Conservation (phyloP, 1,140 invertebrate species). For the Solenopsis fugax region DNA sequence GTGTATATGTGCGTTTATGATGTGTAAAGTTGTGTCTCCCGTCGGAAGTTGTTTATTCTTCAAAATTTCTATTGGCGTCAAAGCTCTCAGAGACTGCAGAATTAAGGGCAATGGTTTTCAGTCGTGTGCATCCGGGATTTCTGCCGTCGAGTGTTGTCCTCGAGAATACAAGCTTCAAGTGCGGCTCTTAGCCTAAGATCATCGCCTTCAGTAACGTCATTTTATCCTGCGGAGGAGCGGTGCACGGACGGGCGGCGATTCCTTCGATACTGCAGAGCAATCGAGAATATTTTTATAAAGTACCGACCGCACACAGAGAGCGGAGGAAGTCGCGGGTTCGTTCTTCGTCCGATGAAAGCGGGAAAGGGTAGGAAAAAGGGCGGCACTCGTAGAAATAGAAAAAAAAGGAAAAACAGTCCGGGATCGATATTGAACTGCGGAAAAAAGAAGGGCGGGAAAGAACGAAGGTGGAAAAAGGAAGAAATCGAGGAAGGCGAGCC, state of each 20-base stretch:
- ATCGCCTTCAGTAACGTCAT: constrained; percentile 51
- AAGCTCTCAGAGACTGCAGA: constrained; percentile 15
- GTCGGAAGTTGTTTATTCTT: constrained; percentile 22
- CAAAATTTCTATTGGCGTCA: constrained; percentile 23
- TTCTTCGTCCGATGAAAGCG: constrained; percentile 75
- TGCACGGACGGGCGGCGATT: constrained; percentile 27
- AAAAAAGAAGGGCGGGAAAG: constrained; percentile 71
- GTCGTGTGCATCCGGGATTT: constrained; percentile 53
- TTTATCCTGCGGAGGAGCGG: constrained; percentile 39
- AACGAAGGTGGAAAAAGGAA: constrained; percentile 74
- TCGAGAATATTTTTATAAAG: constrained; percentile 66
- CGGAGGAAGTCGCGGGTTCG: constrained; percentile 62
- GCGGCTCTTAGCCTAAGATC: constrained; percentile 53
- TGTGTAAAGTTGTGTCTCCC: constrained; percentile 5
- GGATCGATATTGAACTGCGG: constrained; percentile 74
- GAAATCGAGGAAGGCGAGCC: constrained; percentile 65
- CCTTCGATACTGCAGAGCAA: constrained; percentile 57
- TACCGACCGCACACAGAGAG: constrained; percentile 39
- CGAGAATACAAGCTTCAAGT: constrained; percentile 52
- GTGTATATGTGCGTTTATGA: background rate
- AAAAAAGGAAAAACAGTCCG: constrained; percentile 73
- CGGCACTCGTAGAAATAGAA: constrained; percentile 75
- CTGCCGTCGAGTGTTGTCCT: constrained; percentile 53
- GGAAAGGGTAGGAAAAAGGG: constrained; percentile 77
- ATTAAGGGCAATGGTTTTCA: constrained; percentile 42